Evolutionary conservation across 2,113 vertebrate genomes (phyloP).

Genomic region (Dissostichus mawsoni): DNA sequence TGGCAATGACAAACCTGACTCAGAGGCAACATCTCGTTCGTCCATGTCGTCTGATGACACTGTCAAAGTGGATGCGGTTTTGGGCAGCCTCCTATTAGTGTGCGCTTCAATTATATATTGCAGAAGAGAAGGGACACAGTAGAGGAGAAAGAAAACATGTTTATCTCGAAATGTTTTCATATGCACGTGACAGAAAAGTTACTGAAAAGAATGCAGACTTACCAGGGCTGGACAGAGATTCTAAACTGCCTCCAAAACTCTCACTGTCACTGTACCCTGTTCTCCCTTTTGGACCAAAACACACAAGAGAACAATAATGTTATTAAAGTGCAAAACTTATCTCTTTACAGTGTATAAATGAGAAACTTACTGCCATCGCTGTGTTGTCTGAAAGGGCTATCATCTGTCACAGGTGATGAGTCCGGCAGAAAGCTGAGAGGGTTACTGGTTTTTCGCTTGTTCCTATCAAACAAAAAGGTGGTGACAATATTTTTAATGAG

Average conservation of each 20-base stretch:
- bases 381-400: constrained; percentile 50
- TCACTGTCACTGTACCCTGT: constrained; percentile 85
- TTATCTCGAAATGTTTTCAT: not conserved
- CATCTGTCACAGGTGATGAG: constrained; percentile 59
- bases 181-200: constrained; percentile 4
- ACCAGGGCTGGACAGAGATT: constrained; percentile 93
- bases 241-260: constrained; percentile 86
- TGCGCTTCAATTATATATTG: constrained; percentile 66
- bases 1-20: constrained; percentile 76
- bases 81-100: constrained; percentile 75
- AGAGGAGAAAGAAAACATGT: not conserved
- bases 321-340: not conserved
- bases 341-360: not conserved
- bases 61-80: constrained; percentile 84
- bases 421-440: constrained; percentile 58
- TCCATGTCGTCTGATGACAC: constrained; percentile 92
- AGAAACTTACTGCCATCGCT: constrained; percentile 72
- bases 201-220: not conserved
- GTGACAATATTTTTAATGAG: not conserved
- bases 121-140: constrained; percentile 23
- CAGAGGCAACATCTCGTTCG: constrained; percentile 84
- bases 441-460: constrained; percentile 79
- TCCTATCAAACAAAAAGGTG: constrained; percentile 50
- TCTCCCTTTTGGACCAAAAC: constrained; percentile 69
- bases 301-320: not conserved